Conservation (phyloP, 2,888 invertebrate genomes). For the Chydorus sphaericus region DNA sequence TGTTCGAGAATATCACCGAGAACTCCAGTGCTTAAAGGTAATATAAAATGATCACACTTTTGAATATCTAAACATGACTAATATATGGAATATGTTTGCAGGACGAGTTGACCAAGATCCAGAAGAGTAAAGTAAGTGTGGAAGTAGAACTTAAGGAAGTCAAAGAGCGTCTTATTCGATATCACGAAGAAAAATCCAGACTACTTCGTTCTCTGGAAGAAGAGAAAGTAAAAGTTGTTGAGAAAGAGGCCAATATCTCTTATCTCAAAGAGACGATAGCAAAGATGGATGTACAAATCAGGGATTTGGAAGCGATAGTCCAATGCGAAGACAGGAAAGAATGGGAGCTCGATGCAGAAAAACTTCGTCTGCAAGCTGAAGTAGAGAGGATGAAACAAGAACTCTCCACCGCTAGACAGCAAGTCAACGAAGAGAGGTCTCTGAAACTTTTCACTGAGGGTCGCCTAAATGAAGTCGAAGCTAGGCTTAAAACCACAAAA, state of each 20-base stretch:
- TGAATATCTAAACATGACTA: too few species aligned
- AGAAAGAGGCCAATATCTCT: constrained; percentile 25
- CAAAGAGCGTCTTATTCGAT: neutral
- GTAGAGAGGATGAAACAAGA: constrained; percentile 30
- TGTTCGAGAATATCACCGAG: constrained; percentile 15
- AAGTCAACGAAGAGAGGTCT: constrained; percentile 41
- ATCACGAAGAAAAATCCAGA: neutral
- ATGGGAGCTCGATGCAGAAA: constrained; percentile 50
- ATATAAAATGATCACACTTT: too few species aligned
- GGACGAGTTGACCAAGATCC: constrained; percentile 5
- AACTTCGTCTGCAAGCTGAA: constrained; percentile 40
- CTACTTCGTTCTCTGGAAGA: constrained; percentile 19
- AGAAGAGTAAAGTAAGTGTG: neutral
- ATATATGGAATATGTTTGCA: neutral
- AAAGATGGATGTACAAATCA: constrained; percentile 63
- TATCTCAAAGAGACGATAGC: constrained; percentile 25
- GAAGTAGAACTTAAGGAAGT: neutral
- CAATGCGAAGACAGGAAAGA: constrained; percentile 20
- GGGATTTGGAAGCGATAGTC: constrained; percentile 24
- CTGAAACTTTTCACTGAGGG: constrained; percentile 35
- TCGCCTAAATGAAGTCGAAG: constrained; percentile 20
- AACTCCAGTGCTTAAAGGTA: neutral
- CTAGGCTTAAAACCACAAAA: constrained; percentile 10
- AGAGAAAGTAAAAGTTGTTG: constrained; percentile 24
- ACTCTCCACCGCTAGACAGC: constrained; percentile 29